Evolutionary conservation across 2,797 vertebrate species (phyloP).

Genomic region (Cyclopterus lumpus): DNA sequence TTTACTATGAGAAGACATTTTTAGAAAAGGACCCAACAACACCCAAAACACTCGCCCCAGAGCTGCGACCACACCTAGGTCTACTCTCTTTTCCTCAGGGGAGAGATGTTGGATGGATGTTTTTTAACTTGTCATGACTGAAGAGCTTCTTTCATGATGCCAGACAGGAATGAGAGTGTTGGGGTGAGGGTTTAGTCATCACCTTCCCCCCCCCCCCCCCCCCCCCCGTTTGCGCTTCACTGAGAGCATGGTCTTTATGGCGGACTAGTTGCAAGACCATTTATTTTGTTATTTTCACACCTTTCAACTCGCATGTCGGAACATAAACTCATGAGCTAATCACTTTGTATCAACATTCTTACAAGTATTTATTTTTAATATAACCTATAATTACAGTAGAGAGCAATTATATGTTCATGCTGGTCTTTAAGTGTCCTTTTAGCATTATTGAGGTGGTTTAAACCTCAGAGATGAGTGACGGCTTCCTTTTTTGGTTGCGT

Average conservation of each 20-base stretch:
- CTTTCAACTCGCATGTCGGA: conserved; percentile 6
- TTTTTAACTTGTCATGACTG: conserved; percentile 68
- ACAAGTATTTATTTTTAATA: conserved; percentile 25
- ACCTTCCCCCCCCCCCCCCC: conserved; percentile 20
- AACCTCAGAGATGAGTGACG: conserved; percentile 58
- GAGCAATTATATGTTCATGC: not conserved
- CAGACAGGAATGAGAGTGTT: conserved; percentile 52
- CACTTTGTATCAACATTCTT: conserved; percentile 21
- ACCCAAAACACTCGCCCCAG: conserved; percentile 31
- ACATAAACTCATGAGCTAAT: conserved; percentile 1
- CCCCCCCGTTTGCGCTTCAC: conserved; percentile 50
- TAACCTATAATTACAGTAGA: conserved; percentile 39
- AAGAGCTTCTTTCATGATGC: conserved; percentile 72
- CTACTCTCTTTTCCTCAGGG: conserved; percentile 41
- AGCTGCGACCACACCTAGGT: conserved; percentile 56
- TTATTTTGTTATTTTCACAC: conserved; percentile 7
- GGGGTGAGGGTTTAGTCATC: conserved; percentile 57
- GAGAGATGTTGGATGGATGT: conserved; percentile 56
- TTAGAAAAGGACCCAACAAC: not conserved
- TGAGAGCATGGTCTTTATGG: conserved; percentile 28
- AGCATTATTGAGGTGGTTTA: conserved; percentile 43
- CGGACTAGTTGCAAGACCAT: not conserved
- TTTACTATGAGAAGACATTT: not conserved
- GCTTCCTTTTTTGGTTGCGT: conserved; percentile 54
- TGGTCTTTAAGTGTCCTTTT: conserved; percentile 7